phyloP scores from a whole-genome alignment of 1,140 invertebrate species.

The Spodoptera frugiperda region DNA sequence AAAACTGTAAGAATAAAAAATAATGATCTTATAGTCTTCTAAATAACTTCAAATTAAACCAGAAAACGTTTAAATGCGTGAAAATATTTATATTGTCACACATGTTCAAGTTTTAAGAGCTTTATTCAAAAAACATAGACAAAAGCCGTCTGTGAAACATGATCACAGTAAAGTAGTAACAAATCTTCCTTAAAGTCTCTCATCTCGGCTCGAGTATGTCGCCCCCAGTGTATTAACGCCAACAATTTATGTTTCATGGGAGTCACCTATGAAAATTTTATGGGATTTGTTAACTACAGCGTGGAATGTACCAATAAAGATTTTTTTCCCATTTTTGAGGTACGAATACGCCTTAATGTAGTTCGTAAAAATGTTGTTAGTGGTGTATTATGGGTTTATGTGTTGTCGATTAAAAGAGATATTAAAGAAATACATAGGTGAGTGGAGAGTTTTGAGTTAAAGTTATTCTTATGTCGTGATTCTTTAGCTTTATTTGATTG shows the following conservation, averaged over 20 bases:
- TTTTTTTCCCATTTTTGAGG: constrained; percentile 46
- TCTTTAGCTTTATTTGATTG: no score
- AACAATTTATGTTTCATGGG: constrained; percentile 62
- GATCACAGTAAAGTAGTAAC: constrained; percentile 37
- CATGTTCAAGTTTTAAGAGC: background rate
- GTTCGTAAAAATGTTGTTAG: constrained; percentile 28
- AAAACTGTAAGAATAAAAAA: no score
- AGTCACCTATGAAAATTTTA: constrained; percentile 66
- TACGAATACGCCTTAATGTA: constrained; percentile 21
- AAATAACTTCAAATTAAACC: no score
- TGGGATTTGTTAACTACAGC: constrained; percentile 59
- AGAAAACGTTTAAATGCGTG: no score
- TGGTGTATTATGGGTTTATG: constrained; percentile 1
- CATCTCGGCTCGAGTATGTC: constrained; percentile 25
- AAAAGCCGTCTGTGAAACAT: constrained; percentile 23
- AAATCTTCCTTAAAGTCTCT: constrained; percentile 36
- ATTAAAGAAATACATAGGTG: constrained; percentile 5
- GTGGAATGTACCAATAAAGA: constrained; percentile 58
- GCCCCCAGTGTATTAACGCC: constrained; percentile 58
- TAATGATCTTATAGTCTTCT: no score
- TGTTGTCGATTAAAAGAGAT: background rate
- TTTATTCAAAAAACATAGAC: background rate
- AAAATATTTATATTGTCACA: background rate
- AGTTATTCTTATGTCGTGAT: no score
- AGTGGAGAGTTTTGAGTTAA: background rate